Conservation (phyloP, 2,113 vertebrate genomes). For the Fukomys damarensis region DNA sequence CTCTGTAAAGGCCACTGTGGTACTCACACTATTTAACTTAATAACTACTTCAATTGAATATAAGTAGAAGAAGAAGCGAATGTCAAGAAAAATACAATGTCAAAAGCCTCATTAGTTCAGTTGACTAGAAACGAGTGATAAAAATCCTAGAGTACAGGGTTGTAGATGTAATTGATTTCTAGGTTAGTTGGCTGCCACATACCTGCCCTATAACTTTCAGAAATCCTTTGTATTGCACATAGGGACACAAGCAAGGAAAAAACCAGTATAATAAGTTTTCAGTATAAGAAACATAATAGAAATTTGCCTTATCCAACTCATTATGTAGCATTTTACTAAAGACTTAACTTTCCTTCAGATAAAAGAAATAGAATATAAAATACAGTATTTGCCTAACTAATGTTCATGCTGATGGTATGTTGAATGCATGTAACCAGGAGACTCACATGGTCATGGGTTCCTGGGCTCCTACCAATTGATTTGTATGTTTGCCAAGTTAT, state of each 20-base stretch:
- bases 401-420: background rate
- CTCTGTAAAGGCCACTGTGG: background rate
- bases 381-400: background rate
- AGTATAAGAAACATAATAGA: background rate
- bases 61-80: conserved; percentile 50
- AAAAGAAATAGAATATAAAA: conserved; percentile 6
- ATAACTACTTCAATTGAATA: conserved; percentile 28
- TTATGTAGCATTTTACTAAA: background rate
- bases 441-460: background rate
- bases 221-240: background rate
- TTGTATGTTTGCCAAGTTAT: background rate
- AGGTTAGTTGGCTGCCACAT: background rate
- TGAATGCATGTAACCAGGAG: background rate
- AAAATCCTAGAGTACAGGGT: background rate
- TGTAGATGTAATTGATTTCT: background rate
- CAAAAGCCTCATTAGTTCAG: conserved; percentile 56
- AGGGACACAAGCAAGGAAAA: background rate
- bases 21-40: conserved; percentile 42
- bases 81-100: conserved; percentile 62
- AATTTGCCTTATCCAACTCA: background rate
- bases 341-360: background rate
- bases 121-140: conserved; percentile 31
- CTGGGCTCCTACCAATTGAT: background rate
- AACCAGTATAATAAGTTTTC: conserved; percentile 12
- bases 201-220: background rate